Conservation (phyloP, 2,888 invertebrate species). For the Stenodema calcarata region DNA sequence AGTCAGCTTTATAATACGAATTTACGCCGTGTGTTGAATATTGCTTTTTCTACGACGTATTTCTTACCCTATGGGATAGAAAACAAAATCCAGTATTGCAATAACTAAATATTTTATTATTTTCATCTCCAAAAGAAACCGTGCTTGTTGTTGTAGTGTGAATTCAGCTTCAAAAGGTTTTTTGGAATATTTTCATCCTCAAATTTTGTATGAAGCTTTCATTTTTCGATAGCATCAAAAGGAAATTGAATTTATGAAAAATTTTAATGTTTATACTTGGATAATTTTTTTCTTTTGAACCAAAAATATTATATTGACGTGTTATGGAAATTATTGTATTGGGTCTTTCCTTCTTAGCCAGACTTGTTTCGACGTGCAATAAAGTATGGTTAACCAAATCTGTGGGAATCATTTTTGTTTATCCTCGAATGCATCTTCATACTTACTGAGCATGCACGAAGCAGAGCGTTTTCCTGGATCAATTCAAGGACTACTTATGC, state of each 20-base stretch:
- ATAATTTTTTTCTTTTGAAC: not conserved
- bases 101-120: slow-evolving; percentile 1
- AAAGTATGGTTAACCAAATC: slow-evolving; percentile 44
- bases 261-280: not conserved
- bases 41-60: slow-evolving; percentile 28
- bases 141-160: not conserved
- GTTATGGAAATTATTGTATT: slow-evolving; percentile 37
- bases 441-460: too few relatives aligned
- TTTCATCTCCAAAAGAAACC: not conserved
- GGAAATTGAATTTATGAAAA: not conserved
- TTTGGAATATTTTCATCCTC: not conserved
- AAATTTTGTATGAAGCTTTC: not conserved
- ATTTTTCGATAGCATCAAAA: not conserved
- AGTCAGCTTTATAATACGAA: slow-evolving; percentile 52
- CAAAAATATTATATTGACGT: slow-evolving; percentile 6
- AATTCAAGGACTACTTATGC: too few relatives aligned
- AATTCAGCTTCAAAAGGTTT: not conserved
- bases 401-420: not conserved
- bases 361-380: slow-evolving; percentile 47
- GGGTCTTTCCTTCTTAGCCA: slow-evolving; percentile 44
- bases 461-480: too few relatives aligned
- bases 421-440: too few relatives aligned
- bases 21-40: slow-evolving; percentile 38
- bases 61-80: not conserved
- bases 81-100: slow-evolving; percentile 3